Evolutionary conservation across 2,888 invertebrate species (phyloP).

Genomic region (Sminthurides aquaticus): DNA sequence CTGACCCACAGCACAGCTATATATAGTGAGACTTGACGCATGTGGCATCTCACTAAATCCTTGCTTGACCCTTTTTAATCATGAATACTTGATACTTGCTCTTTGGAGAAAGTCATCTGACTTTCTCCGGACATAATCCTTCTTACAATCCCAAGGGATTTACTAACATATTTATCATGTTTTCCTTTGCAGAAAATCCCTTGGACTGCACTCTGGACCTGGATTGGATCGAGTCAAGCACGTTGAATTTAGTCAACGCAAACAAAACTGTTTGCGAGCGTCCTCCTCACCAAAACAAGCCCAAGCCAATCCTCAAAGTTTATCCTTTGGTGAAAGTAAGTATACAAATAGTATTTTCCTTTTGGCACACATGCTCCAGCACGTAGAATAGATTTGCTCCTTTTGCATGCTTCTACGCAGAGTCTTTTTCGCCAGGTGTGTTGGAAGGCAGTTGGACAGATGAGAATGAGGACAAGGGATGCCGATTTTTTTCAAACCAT

Average conservation of each 20-base stretch:
- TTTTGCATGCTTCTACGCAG: background rate
- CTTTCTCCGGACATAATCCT: too few relatives aligned
- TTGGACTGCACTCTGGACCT: conserved; percentile 38
- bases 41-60: too few relatives aligned
- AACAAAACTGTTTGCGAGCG: conserved; percentile 36
- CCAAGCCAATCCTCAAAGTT: conserved; percentile 39
- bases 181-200: conserved; percentile 35
- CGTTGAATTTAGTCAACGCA: conserved; percentile 24
- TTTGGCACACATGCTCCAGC: background rate
- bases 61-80: too few relatives aligned
- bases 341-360: conserved; percentile 1
- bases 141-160: too few relatives aligned
- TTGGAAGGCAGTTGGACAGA: too few relatives aligned
- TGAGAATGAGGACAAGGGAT: too few relatives aligned
- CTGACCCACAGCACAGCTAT: too few relatives aligned
- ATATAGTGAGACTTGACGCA: too few relatives aligned
- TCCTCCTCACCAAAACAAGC: conserved; percentile 41
- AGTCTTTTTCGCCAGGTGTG: background rate
- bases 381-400: background rate
- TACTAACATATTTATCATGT: too few relatives aligned
- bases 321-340: conserved; percentile 39
- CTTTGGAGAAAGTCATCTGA: too few relatives aligned
- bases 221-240: conserved; percentile 31
- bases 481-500: too few relatives aligned
- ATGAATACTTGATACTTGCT: too few relatives aligned